phyloP scores from a whole-genome alignment of 2,888 invertebrate genomes.

The Cartodere bifasciata region DNA sequence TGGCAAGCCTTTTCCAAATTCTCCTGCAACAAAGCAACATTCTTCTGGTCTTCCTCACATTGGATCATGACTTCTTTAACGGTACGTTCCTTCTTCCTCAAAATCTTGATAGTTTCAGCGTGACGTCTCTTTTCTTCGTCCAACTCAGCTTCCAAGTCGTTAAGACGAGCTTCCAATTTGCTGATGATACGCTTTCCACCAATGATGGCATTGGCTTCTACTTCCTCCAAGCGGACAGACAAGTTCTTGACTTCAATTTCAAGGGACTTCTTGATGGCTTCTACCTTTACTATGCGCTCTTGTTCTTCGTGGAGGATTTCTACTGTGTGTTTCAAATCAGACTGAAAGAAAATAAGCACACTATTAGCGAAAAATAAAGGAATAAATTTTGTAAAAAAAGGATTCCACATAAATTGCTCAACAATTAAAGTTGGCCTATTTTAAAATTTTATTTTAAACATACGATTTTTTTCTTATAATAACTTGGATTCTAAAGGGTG shows the following conservation, averaged over 20 bases:
- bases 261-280: slow-evolving; percentile 92
- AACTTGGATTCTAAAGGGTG: no score
- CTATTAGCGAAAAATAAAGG: no score
- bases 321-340: slow-evolving; percentile 87
- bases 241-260: slow-evolving; percentile 96
- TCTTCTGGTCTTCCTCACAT: slow-evolving; percentile 95
- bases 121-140: slow-evolving; percentile 97
- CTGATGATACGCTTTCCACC: slow-evolving; percentile 95
- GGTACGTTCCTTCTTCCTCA: slow-evolving; percentile 95
- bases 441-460: no score
- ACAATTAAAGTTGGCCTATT: no score
- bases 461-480: no score
- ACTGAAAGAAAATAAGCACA: slow-evolving; percentile 43
- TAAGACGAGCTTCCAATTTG: slow-evolving; percentile 91
- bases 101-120: slow-evolving; percentile 92
- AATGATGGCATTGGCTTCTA: slow-evolving; percentile 92
- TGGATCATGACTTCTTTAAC: slow-evolving; percentile 93
- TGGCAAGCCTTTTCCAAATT: slow-evolving; percentile 73
- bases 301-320: slow-evolving; percentile 92
- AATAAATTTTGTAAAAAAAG: no score
- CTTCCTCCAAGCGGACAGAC: slow-evolving; percentile 86
- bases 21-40: slow-evolving; percentile 83
- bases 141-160: slow-evolving; percentile 86
- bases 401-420: no score
- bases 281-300: slow-evolving; percentile 93